phyloP scores from a whole-genome alignment of 2,113 vertebrate species.

The Naja naja region DNA sequence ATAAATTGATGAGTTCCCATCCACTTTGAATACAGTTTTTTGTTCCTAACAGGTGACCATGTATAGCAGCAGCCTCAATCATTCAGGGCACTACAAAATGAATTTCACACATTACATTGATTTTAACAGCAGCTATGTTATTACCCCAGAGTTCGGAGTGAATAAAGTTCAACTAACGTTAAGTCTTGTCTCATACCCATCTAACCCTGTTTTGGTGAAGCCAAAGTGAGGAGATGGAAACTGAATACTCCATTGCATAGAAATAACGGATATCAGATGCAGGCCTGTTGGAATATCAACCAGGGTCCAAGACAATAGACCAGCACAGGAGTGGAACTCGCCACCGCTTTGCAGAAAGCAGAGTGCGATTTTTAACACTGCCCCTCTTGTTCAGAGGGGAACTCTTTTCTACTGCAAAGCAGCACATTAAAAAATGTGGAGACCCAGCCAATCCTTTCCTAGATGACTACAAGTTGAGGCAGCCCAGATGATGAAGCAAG shows the following conservation, averaged over 20 bases:
- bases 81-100: background rate
- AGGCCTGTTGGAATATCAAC: background rate
- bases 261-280: constrained; percentile 44
- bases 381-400: background rate
- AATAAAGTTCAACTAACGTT: background rate
- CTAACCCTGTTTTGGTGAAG: constrained; percentile 32
- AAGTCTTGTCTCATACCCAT: background rate
- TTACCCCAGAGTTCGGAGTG: background rate
- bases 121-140: background rate
- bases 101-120: too few species aligned
- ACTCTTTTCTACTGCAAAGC: background rate
- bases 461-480: background rate
- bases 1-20: constrained; percentile 64
- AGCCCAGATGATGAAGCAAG: constrained; percentile 32
- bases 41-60: constrained; percentile 13
- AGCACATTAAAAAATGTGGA: background rate
- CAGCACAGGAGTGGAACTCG: background rate
- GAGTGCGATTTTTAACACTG: background rate
- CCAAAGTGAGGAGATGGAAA: constrained; percentile 31
- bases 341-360: background rate
- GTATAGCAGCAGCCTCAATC: constrained; percentile 8
- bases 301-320: background rate
- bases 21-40: constrained; percentile 42
- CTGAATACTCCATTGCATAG: constrained; percentile 65
- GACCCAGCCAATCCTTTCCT: background rate